Evolutionary conservation across 2,113 vertebrate species (phyloP).

Genomic region (Melanocharis versteri): DNA sequence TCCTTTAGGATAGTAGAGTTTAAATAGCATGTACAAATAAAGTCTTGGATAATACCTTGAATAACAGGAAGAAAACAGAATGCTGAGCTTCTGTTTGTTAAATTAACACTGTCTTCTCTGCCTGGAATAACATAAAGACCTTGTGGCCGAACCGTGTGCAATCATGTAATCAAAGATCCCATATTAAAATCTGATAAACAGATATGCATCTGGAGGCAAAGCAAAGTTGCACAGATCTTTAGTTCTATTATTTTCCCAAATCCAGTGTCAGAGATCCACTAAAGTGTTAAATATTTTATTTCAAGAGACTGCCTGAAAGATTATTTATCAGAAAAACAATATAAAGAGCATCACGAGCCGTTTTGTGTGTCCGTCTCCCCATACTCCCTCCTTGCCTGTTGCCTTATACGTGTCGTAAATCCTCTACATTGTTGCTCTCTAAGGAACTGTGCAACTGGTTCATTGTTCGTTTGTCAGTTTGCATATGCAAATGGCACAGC

Average conservation of each 20-base stretch:
- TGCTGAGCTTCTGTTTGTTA: not conserved
- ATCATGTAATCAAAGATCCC: not conserved
- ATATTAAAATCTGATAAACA: not conserved
- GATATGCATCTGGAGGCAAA: not conserved
- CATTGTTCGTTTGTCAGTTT: slow-evolving; percentile 48
- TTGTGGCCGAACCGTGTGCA: not conserved
- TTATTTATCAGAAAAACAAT: not conserved
- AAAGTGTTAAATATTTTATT: not conserved
- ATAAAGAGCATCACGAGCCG: not conserved
- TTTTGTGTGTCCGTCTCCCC: not conserved
- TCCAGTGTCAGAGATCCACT: not conserved
- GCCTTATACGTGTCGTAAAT: slow-evolving; percentile 18
- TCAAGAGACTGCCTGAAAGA: not conserved
- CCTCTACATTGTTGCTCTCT: slow-evolving; percentile 51
- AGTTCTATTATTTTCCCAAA: not conserved
- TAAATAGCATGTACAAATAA: not conserved
- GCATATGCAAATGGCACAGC: slow-evolving; percentile 20
- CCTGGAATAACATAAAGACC: not conserved
- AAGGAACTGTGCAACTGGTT: slow-evolving; percentile 52
- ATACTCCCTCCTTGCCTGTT: not conserved
- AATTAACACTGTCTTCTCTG: not conserved
- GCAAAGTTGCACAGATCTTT: not conserved
- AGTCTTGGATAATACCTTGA: not conserved
- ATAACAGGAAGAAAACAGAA: not conserved
- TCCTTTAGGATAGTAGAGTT: not conserved